These are phyloP conservation scores for Hyposoter didymator DNA, from an alignment of 2,888 invertebrate genomes.

Conservation along the genomic window DNA sequence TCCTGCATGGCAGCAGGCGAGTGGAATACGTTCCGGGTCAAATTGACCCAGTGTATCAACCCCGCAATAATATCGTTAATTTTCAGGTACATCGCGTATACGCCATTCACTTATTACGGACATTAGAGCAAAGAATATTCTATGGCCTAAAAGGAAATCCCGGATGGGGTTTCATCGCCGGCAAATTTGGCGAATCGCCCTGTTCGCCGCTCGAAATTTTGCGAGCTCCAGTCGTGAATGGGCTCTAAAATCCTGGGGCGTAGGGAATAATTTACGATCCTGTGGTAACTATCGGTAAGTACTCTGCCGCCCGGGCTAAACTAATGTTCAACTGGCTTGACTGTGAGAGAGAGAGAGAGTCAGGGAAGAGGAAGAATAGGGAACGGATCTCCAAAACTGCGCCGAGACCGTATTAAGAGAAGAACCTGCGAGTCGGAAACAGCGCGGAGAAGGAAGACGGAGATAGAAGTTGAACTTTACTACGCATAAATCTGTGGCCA, in stretches of 20 bases:
- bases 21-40: too few species aligned
- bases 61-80: background rate
- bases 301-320: slow-evolving; percentile 70
- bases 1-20: too few species aligned
- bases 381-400: slow-evolving; percentile 37
- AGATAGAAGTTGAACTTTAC: slow-evolving; percentile 74
- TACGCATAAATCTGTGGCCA: slow-evolving; percentile 82
- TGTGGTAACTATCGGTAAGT: slow-evolving; percentile 82
- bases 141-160: slow-evolving; percentile 20
- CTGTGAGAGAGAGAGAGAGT: slow-evolving; percentile 58
- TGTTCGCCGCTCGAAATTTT: slow-evolving; percentile 53
- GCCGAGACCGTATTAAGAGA: slow-evolving; percentile 42
- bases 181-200: slow-evolving; percentile 61
- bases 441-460: slow-evolving; percentile 18
- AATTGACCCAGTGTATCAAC: background rate
- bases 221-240: slow-evolving; percentile 70
- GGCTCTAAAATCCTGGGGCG: slow-evolving; percentile 81
- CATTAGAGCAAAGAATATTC: background rate
- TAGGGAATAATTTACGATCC: slow-evolving; percentile 82
- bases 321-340: slow-evolving; percentile 76
- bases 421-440: slow-evolving; percentile 29
- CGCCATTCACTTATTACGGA: background rate
- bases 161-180: slow-evolving; percentile 28
- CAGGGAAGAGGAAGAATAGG: slow-evolving; percentile 25
- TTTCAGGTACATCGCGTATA: background rate